Base-by-base conservation (phyloP, 2,113 vertebrate genomes). In the Stegastes partitus region DNA sequence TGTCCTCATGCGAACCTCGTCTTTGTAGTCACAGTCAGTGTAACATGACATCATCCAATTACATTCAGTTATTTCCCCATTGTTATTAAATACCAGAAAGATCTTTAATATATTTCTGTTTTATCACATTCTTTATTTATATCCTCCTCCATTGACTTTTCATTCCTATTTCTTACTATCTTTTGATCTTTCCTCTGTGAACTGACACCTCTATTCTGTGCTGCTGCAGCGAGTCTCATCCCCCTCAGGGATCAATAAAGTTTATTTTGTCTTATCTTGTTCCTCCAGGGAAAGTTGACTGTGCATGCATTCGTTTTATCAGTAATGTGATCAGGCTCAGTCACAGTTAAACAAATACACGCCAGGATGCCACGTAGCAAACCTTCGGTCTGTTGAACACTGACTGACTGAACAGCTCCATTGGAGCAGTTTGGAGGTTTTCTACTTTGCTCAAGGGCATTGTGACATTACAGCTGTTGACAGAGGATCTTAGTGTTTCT, bases 211-310 rank as follows among this genome's bases (percentile, higher is more conserved):
- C 22, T 42, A 3, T 70, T 72, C 39, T 53, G 9, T 8, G 1
- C 37, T 0, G 11, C 39, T 15, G 37, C 51, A 22, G 7, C 4
- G 3, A 74, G 37, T 14, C 11, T 75, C 54, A 22, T 18, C 11
- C n/a, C 65, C 74, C 56, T 58, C 12, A 22, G 70, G 63, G 68
- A 81, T 85, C 67, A 77, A 79, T 79, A 79, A 65, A 68, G 19
- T 72, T 82, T 74, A 37, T 64, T 77, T 68, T 21, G 65, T 84
- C 68, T 72, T 37, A 57, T 79, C 70, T 25, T 55, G 11, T 75
- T 84, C 61, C 57, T 85, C 25, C 9, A 5, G 71, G 65, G 45
- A 79, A 77, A 64, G 47, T 67, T 56, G 62, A 67, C 31, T 19
- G 73, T 65, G 74, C 16, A 0, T 22, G 50, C 12, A 12, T 49